These are phyloP conservation scores for Daubentonia madagascariensis DNA, from an alignment of 2,113 vertebrate genomes.

Conservation along the genomic window DNA sequence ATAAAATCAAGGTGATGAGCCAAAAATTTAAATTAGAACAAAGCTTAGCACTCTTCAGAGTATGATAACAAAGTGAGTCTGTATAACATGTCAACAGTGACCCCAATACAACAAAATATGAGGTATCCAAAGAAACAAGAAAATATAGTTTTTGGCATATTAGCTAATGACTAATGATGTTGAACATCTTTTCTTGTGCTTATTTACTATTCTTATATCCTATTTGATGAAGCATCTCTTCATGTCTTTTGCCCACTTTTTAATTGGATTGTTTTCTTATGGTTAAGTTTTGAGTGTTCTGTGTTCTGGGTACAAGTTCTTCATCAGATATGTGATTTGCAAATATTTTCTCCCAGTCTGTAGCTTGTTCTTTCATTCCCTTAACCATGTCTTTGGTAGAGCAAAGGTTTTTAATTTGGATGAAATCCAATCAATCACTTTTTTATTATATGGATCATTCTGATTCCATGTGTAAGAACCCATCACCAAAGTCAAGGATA, in stretches of 20 bases:
- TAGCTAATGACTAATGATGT: background rate
- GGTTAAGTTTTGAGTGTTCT: background rate
- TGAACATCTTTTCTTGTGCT: background rate
- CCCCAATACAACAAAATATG: background rate
- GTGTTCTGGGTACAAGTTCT: background rate
- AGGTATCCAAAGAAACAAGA: background rate
- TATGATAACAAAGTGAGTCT: background rate
- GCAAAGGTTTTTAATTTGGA: background rate
- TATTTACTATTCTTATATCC: background rate
- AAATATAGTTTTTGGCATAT: background rate
- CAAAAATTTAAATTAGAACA: background rate
- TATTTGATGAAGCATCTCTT: background rate
- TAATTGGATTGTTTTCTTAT: background rate
- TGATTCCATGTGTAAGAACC: background rate
- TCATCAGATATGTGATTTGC: background rate
- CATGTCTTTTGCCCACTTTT: background rate
- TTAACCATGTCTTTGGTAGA: background rate
- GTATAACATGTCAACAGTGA: background rate
- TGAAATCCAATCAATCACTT: background rate
- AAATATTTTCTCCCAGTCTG: background rate
- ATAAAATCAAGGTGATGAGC: background rate
- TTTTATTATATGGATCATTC: background rate
- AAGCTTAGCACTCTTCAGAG: background rate
- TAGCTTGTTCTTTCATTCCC: background rate
- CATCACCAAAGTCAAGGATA: background rate